Percentiles rank a stretch among this genome's conserved stretches.
Evolutionary conservation across 2,113 vertebrate genomes (phyloP).

Genomic region (Tonatia bakeri): DNA sequence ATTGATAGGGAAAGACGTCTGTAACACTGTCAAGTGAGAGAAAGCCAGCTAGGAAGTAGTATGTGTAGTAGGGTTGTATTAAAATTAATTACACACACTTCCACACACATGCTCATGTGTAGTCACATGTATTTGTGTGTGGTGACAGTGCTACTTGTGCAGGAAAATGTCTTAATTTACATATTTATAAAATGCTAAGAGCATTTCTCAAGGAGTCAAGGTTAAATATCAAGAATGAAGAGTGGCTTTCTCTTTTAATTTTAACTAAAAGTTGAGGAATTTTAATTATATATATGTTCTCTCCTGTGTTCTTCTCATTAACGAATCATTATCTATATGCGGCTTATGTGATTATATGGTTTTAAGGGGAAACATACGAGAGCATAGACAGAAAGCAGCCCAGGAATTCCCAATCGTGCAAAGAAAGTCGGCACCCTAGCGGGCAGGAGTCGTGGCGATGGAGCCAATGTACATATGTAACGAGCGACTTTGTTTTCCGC

Average conservation of each 20-base stretch:
- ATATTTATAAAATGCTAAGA: neutral
- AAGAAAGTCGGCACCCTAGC: neutral
- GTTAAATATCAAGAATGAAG: neutral
- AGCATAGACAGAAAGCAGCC: neutral
- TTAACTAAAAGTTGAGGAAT: neutral
- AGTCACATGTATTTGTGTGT: neutral
- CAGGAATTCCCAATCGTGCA: neutral
- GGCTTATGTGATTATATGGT: neutral
- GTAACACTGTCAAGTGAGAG: neutral
- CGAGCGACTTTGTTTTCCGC: slow-evolving; percentile 73
- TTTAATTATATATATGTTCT: neutral
- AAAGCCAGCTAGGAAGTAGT: neutral
- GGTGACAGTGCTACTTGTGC: neutral
- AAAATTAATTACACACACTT: neutral
- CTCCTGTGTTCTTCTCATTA: neutral
- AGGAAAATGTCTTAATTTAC: neutral
- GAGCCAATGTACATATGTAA: slow-evolving; percentile 16
- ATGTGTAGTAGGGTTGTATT: neutral
- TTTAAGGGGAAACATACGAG: neutral
- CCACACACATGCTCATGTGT: neutral
- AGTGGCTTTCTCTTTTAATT: neutral
- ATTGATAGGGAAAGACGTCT: neutral
- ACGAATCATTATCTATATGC: neutral
- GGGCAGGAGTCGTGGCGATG: neutral
- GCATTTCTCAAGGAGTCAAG: neutral